Base-by-base conservation (phyloP, 2,113 vertebrate species). In the Athene noctua region DNA sequence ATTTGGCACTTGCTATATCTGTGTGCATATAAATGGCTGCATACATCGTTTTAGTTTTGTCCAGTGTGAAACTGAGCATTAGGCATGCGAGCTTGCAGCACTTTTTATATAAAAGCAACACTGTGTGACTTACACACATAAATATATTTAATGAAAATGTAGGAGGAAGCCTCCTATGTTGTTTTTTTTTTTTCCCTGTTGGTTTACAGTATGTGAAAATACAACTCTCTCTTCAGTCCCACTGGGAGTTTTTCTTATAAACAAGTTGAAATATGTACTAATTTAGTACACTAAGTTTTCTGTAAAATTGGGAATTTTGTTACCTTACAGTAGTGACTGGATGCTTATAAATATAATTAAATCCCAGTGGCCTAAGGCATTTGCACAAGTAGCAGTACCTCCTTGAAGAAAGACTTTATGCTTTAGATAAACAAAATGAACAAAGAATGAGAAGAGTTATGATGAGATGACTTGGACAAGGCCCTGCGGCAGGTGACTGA, bases 111-210 rank as follows among this genome's bases (percentile, higher is more conserved):
- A 83, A 95, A 93, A 90, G 72, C 66, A 85, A 59, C 66, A 61
- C 61, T 96, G 47, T 92, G 62, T 83, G 68, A n/a, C 59, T 95
- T 95, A 62, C 15, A 44, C 29, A 55, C 30, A 42, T 71, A 80
- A 94, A 90, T 86, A 54, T 36, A 70, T 93, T 92, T 92, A 94
- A 88, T 94, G 73, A 96, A 96, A 58, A 80, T 71, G 65, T 57
- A 80, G 88, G 54, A 92, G 52, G 68, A 92, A 78, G 34, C 61
- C 42, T 91, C 13, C 47, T 74, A 40, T 40, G 40, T 6, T 6
- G 49, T n/a, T 47, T 68, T 80, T 78, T 85, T 42, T 17, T 42
- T 13, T 21, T 0, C 49, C 12, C 26, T 54, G 1, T 71, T 93
- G 51, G 86, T 79, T 95, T 95, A 65, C 26, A 74, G 55, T 61